These are phyloP conservation scores for Bombus sibiricus DNA, from an alignment of 1,140 invertebrate species.

Conservation along the genomic window DNA sequence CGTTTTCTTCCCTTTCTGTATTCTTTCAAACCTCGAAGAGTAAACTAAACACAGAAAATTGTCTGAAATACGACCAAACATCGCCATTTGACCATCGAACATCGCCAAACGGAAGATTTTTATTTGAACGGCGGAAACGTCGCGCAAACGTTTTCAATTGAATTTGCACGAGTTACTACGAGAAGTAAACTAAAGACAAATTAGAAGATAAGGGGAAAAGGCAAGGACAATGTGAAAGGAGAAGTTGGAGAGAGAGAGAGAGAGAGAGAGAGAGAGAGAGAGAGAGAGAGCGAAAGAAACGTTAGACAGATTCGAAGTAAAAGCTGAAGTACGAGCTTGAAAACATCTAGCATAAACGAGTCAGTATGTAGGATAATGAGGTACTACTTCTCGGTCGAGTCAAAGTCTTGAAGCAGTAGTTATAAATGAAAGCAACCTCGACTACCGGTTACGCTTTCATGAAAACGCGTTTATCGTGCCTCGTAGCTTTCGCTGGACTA, in stretches of 20 bases:
- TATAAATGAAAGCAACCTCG: conserved; percentile 34
- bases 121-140: no score
- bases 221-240: not conserved
- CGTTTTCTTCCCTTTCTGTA: not conserved
- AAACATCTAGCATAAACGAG: conserved; percentile 20
- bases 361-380: conserved; percentile 41
- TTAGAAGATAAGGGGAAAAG: not conserved
- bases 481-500: conserved; percentile 10
- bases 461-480: not conserved
- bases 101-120: no score
- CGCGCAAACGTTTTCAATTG: no score
- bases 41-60: no score
- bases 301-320: not conserved
- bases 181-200: not conserved
- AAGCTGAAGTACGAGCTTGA: not conserved
- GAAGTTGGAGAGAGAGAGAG: no score
- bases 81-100: no score
- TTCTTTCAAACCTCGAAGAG: not conserved
- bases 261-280: no score
- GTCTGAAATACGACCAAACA: no score
- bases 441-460: conserved; percentile 30
- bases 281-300: not conserved
- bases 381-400: conserved; percentile 26
- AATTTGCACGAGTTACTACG: not conserved
- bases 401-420: conserved; percentile 36